A percentile compares a stretch with the other conserved stretches of the same genome.
Evolutionary conservation across 2,797 vertebrate genomes (phyloP).

Genomic region (Lycodopsis pacificus): DNA sequence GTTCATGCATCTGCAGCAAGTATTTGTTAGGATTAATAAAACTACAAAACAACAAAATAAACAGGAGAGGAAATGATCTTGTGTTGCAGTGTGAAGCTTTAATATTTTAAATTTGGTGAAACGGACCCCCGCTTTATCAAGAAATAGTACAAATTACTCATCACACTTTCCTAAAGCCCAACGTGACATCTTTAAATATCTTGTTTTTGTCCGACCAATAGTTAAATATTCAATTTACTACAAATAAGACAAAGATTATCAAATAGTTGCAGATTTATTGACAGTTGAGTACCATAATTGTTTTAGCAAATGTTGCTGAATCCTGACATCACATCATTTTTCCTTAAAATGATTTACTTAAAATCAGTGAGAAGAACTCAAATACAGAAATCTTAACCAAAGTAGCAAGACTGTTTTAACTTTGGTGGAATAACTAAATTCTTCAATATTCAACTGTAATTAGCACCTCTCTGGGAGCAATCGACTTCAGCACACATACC

Average conservation of each 20-base stretch:
- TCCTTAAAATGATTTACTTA: neutral
- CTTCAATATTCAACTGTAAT: slow-evolving; percentile 21
- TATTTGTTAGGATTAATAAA: slow-evolving; percentile 6
- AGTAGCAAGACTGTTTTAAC: neutral
- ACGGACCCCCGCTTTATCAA: neutral
- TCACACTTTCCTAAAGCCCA: neutral
- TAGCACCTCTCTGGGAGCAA: neutral
- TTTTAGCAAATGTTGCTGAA: neutral
- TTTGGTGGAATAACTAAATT: neutral
- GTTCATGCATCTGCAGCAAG: neutral
- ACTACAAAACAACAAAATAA: neutral
- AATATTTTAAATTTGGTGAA: neutral
- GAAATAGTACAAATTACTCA: neutral
- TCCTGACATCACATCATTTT: neutral
- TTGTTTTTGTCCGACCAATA: neutral
- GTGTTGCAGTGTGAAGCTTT: neutral
- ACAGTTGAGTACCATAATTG: rapidly evolving
- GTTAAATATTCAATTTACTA: neutral
- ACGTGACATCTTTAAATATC: neutral
- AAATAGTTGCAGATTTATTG: neutral
- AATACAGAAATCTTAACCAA: neutral
- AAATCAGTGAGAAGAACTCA: neutral
- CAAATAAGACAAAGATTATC: neutral
- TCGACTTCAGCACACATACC: neutral
- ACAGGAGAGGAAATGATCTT: neutral